Base-by-base conservation (phyloP, 1,140 invertebrate species). In the Neodiprion fabricii region DNA sequence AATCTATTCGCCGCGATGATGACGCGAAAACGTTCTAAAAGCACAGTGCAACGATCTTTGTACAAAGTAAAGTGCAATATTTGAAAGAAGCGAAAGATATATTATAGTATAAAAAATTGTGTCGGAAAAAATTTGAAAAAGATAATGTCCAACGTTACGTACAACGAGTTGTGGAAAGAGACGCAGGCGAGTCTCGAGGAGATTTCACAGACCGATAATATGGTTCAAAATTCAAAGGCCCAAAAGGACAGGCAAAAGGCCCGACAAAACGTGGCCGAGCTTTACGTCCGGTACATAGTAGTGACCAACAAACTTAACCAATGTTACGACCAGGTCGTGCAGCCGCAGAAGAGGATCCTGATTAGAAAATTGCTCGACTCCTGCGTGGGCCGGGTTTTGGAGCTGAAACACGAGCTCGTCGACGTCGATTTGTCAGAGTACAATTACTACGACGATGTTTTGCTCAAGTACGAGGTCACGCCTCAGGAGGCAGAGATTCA, bases 311-410 rank as follows among this genome's bases (percentile, higher is more conserved):
- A 92, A 75, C 82, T 99, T 10, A 93, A 96, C 81, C 87, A 92
- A 75, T 95, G 95, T 74, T 96, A 97, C 80, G 96, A 98, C 83
- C 96, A 97, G 88, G 91, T 97, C 73, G 90, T 97, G 47, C 97
- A 99, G 83, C 96, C 97, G 0, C 97, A 99, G 85, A 98, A 98
- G 84, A 88, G 96, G 66, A 81, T 94, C 48, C 87, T 98, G 4
- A 89, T 98, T 0, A 92, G 92, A 68, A 92, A 94, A 76, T 83
- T 97, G 1, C 84, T 98, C 0, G 96, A 98, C 84, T 92, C 93
- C 1, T 92, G 91, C 47, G 90, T 98, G 67, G 96, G 95, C 5
- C 90, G 97, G 72, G 87, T 95, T 75, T 85, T 95, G 17, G 94
- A 96, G 83, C 84, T 95, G 5, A 95, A 95, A 86, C 92, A 96